Conservation (phyloP, 2,888 invertebrate genomes). For the Apotomis betuletana region DNA sequence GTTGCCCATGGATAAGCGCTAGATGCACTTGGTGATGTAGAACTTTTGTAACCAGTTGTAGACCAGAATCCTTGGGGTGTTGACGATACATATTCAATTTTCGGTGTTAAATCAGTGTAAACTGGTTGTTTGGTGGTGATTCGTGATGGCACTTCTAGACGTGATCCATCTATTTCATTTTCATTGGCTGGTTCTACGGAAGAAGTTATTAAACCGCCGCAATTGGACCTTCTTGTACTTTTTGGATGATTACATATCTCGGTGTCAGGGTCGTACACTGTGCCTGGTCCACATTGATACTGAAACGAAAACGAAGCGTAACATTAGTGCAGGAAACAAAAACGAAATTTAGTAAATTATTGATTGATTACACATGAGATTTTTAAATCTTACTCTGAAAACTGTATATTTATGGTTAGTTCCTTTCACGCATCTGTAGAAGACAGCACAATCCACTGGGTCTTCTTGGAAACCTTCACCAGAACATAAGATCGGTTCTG, state of each 20-base stretch:
- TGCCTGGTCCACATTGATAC: conserved; percentile 90
- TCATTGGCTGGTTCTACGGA: conserved; percentile 53
- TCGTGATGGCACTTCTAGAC: conserved; percentile 66
- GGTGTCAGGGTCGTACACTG: conserved; percentile 87
- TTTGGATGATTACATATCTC: conserved; percentile 88
- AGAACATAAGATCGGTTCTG: conserved; percentile 81
- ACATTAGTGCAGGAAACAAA: neutral
- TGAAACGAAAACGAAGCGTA: conserved; percentile 57
- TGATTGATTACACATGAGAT: too few species aligned
- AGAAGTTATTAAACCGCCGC: conserved; percentile 69
- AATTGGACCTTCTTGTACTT: conserved; percentile 87
- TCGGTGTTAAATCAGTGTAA: conserved; percentile 44
- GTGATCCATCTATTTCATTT: conserved; percentile 74
- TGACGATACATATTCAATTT: neutral
- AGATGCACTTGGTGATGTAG: conserved; percentile 33
- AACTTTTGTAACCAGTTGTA: conserved; percentile 38
- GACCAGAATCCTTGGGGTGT: conserved; percentile 22
- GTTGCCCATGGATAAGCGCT: conserved; percentile 44
- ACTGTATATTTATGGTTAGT: conserved; percentile 81
- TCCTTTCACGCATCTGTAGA: conserved; percentile 89
- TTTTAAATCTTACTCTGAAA: conserved; percentile 70
- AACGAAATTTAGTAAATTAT: neutral
- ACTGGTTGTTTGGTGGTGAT: conserved; percentile 57
- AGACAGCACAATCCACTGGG: conserved; percentile 87
- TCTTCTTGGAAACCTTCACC: conserved; percentile 89